phyloP scores from a whole-genome alignment of 2,797 vertebrate species.

The Gymnothorax javanicus region DNA sequence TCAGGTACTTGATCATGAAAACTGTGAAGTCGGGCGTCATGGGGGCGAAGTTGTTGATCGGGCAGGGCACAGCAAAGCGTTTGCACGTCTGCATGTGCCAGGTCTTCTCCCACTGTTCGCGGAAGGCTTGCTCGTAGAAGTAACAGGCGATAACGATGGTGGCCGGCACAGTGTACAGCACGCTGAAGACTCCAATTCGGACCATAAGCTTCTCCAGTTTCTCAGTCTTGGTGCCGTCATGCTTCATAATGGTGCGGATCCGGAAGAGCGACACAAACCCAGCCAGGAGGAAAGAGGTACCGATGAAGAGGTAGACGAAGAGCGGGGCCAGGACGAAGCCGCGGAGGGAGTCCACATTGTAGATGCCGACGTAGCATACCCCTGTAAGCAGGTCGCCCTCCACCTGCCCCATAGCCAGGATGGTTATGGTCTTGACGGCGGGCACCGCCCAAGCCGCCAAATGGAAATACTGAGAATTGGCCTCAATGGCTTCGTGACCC shows the following conservation, averaged over 20 bases:
- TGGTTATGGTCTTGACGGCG: constrained; percentile 86
- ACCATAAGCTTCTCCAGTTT: constrained; percentile 93
- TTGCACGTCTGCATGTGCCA: constrained; percentile 88
- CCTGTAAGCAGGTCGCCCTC: constrained; percentile 89
- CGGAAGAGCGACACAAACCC: constrained; percentile 89
- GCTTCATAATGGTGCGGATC: constrained; percentile 91
- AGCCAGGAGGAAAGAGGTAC: constrained; percentile 86
- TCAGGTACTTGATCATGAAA: constrained; percentile 93
- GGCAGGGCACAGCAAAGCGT: constrained; percentile 83
- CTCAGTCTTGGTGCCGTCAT: constrained; percentile 86
- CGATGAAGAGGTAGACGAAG: constrained; percentile 87
- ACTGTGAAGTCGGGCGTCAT: constrained; percentile 87
- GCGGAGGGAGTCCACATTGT: constrained; percentile 78
- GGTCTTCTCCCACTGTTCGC: constrained; percentile 85
- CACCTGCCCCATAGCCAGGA: constrained; percentile 86
- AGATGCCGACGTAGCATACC: constrained; percentile 88
- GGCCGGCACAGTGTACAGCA: constrained; percentile 86
- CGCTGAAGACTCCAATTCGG: constrained; percentile 85
- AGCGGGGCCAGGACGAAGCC: constrained; percentile 88
- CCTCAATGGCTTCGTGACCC: constrained; percentile 91
- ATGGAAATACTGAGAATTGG: constrained; percentile 89
- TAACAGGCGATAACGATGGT: constrained; percentile 87
- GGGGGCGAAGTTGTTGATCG: constrained; percentile 71
- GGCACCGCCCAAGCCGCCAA: constrained; percentile 89
- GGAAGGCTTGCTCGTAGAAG: constrained; percentile 89